Conservation (phyloP, 2,888 invertebrate genomes). For the Acanthosepion esculentum region DNA sequence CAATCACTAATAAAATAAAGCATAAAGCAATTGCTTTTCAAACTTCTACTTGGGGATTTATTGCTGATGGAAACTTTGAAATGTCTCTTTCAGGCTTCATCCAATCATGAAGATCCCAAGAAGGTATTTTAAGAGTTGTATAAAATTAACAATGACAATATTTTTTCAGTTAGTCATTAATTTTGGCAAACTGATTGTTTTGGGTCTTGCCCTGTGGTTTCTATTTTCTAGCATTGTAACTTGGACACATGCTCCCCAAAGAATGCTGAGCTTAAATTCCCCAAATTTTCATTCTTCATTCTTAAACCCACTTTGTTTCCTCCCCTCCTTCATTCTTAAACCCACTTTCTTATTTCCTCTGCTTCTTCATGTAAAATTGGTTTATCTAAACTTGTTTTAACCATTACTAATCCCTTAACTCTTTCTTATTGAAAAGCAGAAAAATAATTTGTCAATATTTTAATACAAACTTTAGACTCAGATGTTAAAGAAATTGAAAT, state of each 20-base stretch:
- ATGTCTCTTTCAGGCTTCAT: conserved; percentile 33
- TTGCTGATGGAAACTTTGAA: not conserved
- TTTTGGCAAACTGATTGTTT: not conserved
- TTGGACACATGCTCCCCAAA: no score
- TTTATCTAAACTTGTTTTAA: no score
- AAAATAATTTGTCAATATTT: no score
- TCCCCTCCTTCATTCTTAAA: not conserved
- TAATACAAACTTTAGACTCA: no score
- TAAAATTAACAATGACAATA: not conserved
- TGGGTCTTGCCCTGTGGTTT: not conserved
- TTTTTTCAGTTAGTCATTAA: not conserved
- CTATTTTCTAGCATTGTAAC: not conserved
- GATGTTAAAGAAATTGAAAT: no score
- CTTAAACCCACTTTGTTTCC: not conserved
- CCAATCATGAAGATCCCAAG: not conserved
- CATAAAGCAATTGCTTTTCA: not conserved
- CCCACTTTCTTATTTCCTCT: not conserved
- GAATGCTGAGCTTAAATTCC: not conserved
- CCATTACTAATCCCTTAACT: no score
- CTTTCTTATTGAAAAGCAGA: no score
- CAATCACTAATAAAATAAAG: not conserved
- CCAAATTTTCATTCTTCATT: not conserved
- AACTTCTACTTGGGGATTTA: not conserved
- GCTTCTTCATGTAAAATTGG: no score
- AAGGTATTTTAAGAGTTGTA: not conserved